These are phyloP conservation scores for Bradypodion pumilum DNA, from an alignment of 2,797 vertebrate genomes.

Conservation along the genomic window DNA sequence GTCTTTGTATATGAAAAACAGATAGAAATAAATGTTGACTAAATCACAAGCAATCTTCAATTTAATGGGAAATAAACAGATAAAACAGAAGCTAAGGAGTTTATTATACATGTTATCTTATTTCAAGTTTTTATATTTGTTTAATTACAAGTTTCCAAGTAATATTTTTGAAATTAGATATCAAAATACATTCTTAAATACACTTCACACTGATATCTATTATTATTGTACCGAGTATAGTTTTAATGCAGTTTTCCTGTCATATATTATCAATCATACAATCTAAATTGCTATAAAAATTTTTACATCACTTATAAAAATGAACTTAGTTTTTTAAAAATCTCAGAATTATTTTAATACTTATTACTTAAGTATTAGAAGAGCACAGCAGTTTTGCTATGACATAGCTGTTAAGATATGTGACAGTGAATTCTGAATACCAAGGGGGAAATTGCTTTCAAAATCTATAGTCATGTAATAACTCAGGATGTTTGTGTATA, in stretches of 20 bases:
- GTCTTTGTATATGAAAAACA: slow-evolving; percentile 81
- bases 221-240: slow-evolving; percentile 49
- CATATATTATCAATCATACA: slow-evolving; percentile 20
- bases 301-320: slow-evolving; percentile 24
- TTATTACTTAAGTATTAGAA: background rate
- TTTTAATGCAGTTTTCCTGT: slow-evolving; percentile 23
- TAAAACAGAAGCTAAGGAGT: slow-evolving; percentile 70
- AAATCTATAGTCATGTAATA: slow-evolving; percentile 15
- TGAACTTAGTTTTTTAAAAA: slow-evolving; percentile 1
- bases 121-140: slow-evolving; percentile 48
- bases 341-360: slow-evolving; percentile 13
- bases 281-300: slow-evolving; percentile 31
- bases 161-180: background rate
- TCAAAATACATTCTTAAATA: slow-evolving; percentile 33
- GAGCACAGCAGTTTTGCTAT: background rate
- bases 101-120: slow-evolving; percentile 69
- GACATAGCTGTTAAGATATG: background rate
- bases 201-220: slow-evolving; percentile 34
- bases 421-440: slow-evolving; percentile 12
- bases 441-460: slow-evolving; percentile 27
- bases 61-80: slow-evolving; percentile 79
- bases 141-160: slow-evolving; percentile 49
- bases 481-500: background rate
- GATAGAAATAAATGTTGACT: slow-evolving; percentile 79
- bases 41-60: slow-evolving; percentile 68